Conservation (phyloP, 2,797 vertebrate genomes). For the Pteropus rufus region DNA sequence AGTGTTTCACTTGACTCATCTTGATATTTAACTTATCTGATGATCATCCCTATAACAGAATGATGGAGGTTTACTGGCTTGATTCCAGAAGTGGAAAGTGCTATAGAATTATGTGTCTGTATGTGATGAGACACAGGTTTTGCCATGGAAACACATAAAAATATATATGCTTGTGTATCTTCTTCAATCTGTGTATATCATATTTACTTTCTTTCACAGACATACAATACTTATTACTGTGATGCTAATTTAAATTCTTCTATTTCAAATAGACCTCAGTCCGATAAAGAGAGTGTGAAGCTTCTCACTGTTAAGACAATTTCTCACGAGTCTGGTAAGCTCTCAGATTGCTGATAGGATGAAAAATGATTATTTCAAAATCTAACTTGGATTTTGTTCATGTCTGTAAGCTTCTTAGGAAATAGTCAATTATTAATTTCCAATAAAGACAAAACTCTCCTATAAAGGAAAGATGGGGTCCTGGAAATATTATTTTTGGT, state of each 20-base stretch:
- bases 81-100: not conserved
- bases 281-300: slow-evolving; percentile 94
- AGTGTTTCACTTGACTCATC: too few relatives aligned
- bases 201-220: not conserved
- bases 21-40: not conserved
- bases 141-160: not conserved
- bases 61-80: not conserved
- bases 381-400: not conserved
- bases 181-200: not conserved
- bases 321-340: slow-evolving; percentile 90
- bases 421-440: not conserved
- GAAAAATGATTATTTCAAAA: slow-evolving; percentile 1
- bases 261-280: slow-evolving; percentile 87
- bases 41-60: not conserved
- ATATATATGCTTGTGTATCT: not conserved
- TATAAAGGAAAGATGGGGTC: not conserved
- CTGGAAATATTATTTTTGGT: not conserved
- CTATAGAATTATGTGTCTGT: not conserved
- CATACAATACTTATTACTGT: not conserved
- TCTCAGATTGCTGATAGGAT: not conserved
- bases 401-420: not conserved
- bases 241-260: slow-evolving; percentile 68
- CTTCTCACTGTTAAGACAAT: slow-evolving; percentile 94
- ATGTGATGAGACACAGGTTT: not conserved
- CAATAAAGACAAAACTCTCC: not conserved